Conservation (phyloP, 2,888 invertebrate genomes). For the Dendrolimus pini region DNA sequence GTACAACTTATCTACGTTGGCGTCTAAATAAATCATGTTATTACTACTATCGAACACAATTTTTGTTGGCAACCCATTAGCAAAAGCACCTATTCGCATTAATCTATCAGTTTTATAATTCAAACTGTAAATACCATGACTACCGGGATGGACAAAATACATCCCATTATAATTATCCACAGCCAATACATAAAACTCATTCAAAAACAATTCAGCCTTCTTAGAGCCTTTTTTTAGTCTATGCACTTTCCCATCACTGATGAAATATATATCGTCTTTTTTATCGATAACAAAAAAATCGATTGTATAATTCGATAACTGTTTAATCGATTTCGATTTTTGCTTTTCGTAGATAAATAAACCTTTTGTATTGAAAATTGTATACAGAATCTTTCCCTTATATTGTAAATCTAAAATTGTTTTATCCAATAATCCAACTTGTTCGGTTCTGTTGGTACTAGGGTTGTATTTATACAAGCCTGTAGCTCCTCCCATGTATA, state of each 20-base stretch:
- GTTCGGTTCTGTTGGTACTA: conserved; percentile 24
- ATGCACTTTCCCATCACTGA: conserved; percentile 37
- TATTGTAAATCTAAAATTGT: conserved; percentile 54
- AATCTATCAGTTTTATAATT: conserved; percentile 31
- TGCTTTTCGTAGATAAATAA: conserved; percentile 33
- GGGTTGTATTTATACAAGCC: conserved; percentile 44
- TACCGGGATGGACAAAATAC: conserved; percentile 42
- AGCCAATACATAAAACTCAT: conserved; percentile 38
- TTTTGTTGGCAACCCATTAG: conserved; percentile 31
- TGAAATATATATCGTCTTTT: conserved; percentile 43
- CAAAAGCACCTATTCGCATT: conserved; percentile 42
- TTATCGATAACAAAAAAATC: conserved; percentile 54
- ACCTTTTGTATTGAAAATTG: conserved; percentile 35
- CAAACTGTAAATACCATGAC: conserved; percentile 41
- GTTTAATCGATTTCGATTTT: conserved; percentile 25
- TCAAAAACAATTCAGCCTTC: conserved; percentile 29
- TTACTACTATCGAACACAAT: conserved; percentile 47
- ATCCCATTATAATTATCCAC: conserved; percentile 41
- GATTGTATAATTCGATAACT: conserved; percentile 36
- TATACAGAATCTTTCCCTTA: conserved; percentile 42
- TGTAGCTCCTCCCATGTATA: conserved; percentile 41
- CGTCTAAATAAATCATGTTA: conserved; percentile 47
- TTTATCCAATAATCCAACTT: conserved; percentile 34
- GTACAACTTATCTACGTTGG: conserved; percentile 33
- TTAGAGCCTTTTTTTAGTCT: conserved; percentile 38